Conservation (phyloP, 2,113 vertebrate species). For the Sciurus niger region DNA sequence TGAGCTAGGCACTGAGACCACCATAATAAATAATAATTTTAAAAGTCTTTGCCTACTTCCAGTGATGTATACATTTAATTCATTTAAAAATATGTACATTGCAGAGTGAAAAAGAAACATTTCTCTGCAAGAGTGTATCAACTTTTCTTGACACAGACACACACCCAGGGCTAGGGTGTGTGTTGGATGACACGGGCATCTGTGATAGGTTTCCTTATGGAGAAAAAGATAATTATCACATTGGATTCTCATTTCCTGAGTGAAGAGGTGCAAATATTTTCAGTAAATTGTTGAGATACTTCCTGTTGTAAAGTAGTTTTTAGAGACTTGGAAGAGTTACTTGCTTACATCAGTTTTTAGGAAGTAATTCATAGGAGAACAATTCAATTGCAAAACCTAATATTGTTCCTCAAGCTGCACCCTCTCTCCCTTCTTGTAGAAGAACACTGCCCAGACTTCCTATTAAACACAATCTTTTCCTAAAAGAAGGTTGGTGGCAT, state of each 20-base stretch:
- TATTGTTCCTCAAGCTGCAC: constrained; percentile 71
- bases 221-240: constrained; percentile 51
- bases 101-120: background rate
- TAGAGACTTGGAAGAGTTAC: constrained; percentile 73
- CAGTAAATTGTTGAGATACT: constrained; percentile 64
- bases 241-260: constrained; percentile 52
- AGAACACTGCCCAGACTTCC: constrained; percentile 78
- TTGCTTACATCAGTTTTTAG: constrained; percentile 80
- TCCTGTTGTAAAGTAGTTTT: constrained; percentile 67
- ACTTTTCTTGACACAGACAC: background rate
- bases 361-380: constrained; percentile 81
- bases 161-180: background rate
- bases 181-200: background rate
- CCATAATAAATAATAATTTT: background rate
- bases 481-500: constrained; percentile 67
- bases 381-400: constrained; percentile 77
- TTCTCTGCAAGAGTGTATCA: background rate
- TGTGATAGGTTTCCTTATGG: constrained; percentile 40
- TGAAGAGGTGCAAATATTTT: constrained; percentile 72
- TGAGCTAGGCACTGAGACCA: background rate
- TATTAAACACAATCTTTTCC: constrained; percentile 74
- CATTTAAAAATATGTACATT: background rate
- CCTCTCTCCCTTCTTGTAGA: constrained; percentile 61
- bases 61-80: background rate
- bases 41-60: background rate